Conservation (phyloP, 2,113 vertebrate species). For the Solenodon paradoxus region DNA sequence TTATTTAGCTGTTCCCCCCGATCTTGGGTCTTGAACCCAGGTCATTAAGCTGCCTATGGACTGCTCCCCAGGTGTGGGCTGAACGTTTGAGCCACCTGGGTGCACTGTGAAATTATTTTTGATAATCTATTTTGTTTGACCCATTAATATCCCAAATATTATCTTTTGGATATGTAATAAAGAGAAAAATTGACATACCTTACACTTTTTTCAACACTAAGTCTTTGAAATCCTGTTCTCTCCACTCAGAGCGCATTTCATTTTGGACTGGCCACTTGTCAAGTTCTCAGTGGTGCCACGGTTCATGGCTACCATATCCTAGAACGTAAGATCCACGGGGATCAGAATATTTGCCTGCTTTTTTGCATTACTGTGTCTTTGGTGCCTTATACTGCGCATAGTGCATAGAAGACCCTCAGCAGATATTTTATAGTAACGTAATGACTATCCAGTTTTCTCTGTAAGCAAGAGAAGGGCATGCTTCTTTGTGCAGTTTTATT, state of each 20-base stretch:
- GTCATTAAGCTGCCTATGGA: no score
- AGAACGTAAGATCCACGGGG: neutral
- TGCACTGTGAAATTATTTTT: neutral
- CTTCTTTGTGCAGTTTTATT: neutral
- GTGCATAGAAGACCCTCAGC: neutral
- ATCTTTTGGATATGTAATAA: neutral
- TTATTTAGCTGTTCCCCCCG: no score
- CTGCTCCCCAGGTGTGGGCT: no score
- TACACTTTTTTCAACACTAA: neutral
- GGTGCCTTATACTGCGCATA: neutral
- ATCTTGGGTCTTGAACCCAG: no score
- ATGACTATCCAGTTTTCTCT: neutral
- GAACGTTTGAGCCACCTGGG: no score
- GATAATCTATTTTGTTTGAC: neutral
- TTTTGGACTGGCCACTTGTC: neutral
- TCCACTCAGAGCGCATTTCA: neutral
- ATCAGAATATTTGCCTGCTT: neutral
- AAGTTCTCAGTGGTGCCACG: neutral
- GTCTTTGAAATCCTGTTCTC: neutral
- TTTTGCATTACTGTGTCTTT: neutral
- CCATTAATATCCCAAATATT: neutral
- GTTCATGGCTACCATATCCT: neutral
- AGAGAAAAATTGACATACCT: neutral
- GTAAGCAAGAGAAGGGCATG: neutral
- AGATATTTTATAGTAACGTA: neutral